Evolutionary conservation across 2,113 vertebrate species (phyloP).

Genomic region (Oxyruncus cristatus): DNA sequence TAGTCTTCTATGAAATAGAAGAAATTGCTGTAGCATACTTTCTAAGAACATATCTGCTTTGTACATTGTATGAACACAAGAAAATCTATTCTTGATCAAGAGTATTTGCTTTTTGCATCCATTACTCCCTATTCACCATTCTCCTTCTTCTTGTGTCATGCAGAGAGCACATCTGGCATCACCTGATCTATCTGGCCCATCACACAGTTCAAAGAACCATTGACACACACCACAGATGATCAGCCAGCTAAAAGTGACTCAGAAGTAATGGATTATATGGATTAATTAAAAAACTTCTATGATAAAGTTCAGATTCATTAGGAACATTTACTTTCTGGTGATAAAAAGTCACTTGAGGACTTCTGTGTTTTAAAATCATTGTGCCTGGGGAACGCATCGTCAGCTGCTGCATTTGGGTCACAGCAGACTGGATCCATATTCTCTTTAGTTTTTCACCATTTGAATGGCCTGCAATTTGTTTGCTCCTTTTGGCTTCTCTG

Average conservation of each 20-base stretch:
- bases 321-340: background rate
- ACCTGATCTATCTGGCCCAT: background rate
- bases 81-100: background rate
- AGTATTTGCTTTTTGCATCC: background rate
- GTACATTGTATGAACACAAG: background rate
- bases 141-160: background rate
- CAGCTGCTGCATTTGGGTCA: background rate
- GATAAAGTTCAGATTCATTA: background rate
- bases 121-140: background rate
- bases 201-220: background rate
- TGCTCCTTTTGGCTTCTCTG: background rate
- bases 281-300: background rate
- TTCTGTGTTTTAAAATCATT: background rate
- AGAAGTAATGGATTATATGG: background rate
- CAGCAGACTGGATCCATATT: background rate
- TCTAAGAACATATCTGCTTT: background rate
- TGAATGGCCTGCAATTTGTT: background rate
- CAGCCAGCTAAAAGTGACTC: background rate
- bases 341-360: background rate
- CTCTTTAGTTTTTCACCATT: background rate
- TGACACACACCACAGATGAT: background rate
- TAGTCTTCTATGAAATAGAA: background rate
- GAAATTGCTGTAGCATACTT: background rate
- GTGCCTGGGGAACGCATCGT: background rate
- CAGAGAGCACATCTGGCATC: background rate